phyloP scores from a whole-genome alignment of 2,113 vertebrate genomes.

The Seriola dumerili region DNA sequence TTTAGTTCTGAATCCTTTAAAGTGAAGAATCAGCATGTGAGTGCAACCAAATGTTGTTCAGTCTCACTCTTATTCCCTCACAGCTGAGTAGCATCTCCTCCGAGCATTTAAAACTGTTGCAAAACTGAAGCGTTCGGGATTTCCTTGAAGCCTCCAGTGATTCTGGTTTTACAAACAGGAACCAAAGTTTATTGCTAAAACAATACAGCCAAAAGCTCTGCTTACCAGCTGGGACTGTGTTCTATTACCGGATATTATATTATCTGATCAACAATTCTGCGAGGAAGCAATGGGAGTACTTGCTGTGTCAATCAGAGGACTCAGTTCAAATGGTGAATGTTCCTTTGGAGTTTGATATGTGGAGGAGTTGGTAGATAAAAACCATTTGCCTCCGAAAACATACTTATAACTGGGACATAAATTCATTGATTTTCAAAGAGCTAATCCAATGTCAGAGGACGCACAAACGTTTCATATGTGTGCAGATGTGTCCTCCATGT shows the following conservation, averaged over 20 bases:
- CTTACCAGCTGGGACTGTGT: conserved; percentile 49
- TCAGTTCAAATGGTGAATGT: no score
- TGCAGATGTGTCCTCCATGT: not conserved
- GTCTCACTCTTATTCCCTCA: conserved; percentile 3
- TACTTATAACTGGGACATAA: not conserved
- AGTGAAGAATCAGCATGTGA: not conserved
- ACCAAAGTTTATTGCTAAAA: conserved; percentile 43
- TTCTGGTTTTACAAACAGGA: conserved; percentile 49
- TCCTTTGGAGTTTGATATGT: not conserved
- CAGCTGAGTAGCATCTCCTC: conserved; percentile 31
- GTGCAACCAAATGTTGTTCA: conserved; percentile 5
- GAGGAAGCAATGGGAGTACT: conserved; percentile 18
- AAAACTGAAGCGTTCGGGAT: conserved; percentile 30
- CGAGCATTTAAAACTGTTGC: conserved; percentile 3
- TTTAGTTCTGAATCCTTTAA: conserved; percentile 12
- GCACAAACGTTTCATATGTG: not conserved
- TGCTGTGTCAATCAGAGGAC: conserved; percentile 18
- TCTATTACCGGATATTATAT: conserved; percentile 46
- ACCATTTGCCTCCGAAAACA: not conserved
- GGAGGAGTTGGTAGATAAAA: not conserved
- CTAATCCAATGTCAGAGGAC: not conserved
- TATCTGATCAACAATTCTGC: conserved; percentile 35
- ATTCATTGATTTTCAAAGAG: not conserved
- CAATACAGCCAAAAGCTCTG: conserved; percentile 44
- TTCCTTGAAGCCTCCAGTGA: conserved; percentile 40